Percentiles rank a stretch among this genome's conserved stretches.
Evolutionary conservation across 2,888 invertebrate species (phyloP).

Genomic region (Hypomecis atomaria): DNA sequence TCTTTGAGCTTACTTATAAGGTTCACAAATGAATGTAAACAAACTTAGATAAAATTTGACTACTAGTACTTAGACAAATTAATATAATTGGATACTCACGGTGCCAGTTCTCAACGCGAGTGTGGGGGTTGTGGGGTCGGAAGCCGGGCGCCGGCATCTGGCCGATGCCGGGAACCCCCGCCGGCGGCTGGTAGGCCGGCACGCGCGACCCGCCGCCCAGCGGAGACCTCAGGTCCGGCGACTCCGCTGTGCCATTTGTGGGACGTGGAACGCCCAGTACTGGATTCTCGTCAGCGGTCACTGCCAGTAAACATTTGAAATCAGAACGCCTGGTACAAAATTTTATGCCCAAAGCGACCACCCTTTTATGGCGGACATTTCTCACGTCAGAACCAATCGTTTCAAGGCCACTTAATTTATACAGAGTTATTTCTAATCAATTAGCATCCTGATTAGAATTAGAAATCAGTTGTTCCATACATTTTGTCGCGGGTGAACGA

Average conservation of each 20-base stretch:
- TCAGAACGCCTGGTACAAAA: no score
- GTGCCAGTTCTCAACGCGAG: conserved; percentile 70
- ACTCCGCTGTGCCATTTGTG: conserved; percentile 65
- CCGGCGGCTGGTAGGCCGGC: conserved; percentile 81
- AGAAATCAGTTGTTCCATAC: no score
- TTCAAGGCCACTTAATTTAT: no score
- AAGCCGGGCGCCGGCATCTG: conserved; percentile 63
- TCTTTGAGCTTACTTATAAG: no score
- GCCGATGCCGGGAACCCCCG: conserved; percentile 73
- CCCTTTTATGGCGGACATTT: no score
- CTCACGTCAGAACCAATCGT: no score
- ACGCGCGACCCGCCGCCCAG: conserved; percentile 67
- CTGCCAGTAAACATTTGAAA: conserved; percentile 40
- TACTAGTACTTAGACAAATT: background rate
- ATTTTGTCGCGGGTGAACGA: no score
- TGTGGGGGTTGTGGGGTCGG: conserved; percentile 68
- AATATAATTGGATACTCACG: conserved; percentile 60
- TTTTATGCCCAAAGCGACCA: no score
- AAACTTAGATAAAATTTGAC: background rate
- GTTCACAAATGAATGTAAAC: background rate
- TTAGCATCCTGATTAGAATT: no score
- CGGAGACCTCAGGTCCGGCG: conserved; percentile 70
- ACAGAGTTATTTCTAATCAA: no score
- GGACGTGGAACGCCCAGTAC: conserved; percentile 53
- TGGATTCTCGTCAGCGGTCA: conserved; percentile 58